Base-by-base conservation (phyloP, 2,888 invertebrate genomes). In the Ormyrus pomaceus region DNA sequence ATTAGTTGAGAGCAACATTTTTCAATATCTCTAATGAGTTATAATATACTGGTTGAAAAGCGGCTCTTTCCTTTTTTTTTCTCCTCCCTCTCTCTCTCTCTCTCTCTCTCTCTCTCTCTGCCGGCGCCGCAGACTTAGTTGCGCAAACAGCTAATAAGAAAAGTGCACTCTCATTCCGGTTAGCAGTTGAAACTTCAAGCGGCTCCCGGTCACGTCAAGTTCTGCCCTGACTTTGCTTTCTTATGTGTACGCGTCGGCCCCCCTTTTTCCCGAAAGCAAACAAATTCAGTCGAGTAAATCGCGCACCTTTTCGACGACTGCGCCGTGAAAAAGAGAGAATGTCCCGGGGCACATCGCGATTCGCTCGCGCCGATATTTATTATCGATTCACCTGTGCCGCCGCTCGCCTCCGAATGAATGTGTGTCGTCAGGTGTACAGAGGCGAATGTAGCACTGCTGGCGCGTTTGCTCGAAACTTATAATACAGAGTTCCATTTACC, bases 121-220 rank as follows among this genome's bases (percentile, higher is more conserved):
- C n/a, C 48, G 58, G 6, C 9, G 59, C 11, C 50, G 50, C 8
- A 59, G 46, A 56, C 53, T 70, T 59, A 69, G 69, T 64, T 79
- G 62, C 50, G 70, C 70, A 75, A 79, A 75, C 65, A 75, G 34
- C 65, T 72, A 75, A 79, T 75, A 75, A 79, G 59, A 79, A 45
- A 34, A 55, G 61, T 68, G 58, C 64, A 61, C 56, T 45, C 59
- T 66, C 34, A 46, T 50, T 72, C 55, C 46, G 69, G 58, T 66
- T 65, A 72, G 72, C 71, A 68, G 65, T 72, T 68, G 61, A 76
- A 80, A 71, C 65, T 75, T 75, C 50, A 58, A 68, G 65, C 59
- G 9, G 34, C 65, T 64, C 34, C 1, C 64, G 56, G 55, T 68
- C 78, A 51, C 62, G 74, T 62, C 53, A 55, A 78, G 48, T 73